Conservation (phyloP, 2,888 invertebrate species). For the Melitaea athalia region DNA sequence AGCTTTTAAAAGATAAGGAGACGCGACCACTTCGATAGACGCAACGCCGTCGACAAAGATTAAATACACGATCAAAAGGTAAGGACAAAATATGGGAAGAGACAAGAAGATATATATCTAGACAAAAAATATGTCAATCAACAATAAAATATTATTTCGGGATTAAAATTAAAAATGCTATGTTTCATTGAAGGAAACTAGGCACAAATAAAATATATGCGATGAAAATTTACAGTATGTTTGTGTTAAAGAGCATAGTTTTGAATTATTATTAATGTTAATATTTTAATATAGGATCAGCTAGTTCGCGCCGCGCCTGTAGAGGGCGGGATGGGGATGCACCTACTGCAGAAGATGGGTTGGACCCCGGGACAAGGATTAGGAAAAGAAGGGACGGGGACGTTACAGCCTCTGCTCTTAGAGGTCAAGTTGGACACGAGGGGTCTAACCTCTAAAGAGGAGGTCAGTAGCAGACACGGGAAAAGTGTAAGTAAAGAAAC, state of each 20-base stretch:
- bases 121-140: neutral
- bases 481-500: conserved; percentile 60
- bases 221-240: neutral
- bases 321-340: conserved; percentile 97
- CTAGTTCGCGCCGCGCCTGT: conserved; percentile 94
- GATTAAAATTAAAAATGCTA: conserved; percentile 3
- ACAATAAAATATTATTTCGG: neutral
- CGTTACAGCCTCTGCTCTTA: conserved; percentile 92
- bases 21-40: conserved; percentile 61
- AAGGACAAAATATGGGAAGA: conserved; percentile 56
- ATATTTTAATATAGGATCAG: conserved; percentile 87
- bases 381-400: conserved; percentile 96
- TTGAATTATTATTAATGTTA: conserved; percentile 18
- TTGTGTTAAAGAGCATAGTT: conserved; percentile 11
- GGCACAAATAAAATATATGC: conserved; percentile 9
- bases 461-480: conserved; percentile 70
- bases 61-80: conserved; percentile 60
- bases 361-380: conserved; percentile 98
- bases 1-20: conserved; percentile 77
- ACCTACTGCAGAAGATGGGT: conserved; percentile 98
- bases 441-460: conserved; percentile 91
- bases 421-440: conserved; percentile 98
- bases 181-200: neutral
- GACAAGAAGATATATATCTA: conserved; percentile 20
- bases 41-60: conserved; percentile 58